These are phyloP conservation scores for Pyrocoelia pectoralis DNA, from an alignment of 2,888 invertebrate species.

Conservation along the genomic window DNA sequence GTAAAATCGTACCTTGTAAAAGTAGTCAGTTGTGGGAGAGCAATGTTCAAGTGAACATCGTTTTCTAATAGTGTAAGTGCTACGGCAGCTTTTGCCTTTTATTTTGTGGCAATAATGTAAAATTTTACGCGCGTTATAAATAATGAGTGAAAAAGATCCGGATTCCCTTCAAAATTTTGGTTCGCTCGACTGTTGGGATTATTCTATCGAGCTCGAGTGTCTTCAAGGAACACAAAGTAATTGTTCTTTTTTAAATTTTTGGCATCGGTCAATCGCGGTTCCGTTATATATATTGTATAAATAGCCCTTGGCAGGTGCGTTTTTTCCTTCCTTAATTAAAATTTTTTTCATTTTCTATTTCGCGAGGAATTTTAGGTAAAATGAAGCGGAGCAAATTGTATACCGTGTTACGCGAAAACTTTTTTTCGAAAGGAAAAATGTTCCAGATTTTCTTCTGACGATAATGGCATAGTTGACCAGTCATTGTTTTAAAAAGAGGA, in stretches of 20 bases:
- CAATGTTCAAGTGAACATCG: conserved; percentile 31
- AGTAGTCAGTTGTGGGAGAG: conserved; percentile 30
- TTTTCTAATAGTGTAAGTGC: background rate
- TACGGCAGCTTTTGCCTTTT: too few species aligned
- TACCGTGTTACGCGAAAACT: background rate
- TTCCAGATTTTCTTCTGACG: conserved; percentile 1
- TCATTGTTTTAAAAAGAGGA: conserved; percentile 24
- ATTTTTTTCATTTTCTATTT: background rate
- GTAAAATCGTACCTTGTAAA: conserved; percentile 22
- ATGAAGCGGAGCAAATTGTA: conserved; percentile 16
- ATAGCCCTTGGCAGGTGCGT: background rate
- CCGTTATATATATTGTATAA: background rate
- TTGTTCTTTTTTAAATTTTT: conserved; percentile 9
- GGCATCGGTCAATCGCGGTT: background rate
- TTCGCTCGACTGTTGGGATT: conserved; percentile 85
- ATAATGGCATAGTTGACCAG: conserved; percentile 22
- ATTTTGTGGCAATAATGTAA: background rate
- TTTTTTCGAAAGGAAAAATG: conserved; percentile 22
- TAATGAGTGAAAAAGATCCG: conserved; percentile 52
- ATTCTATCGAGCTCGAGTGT: conserved; percentile 83
- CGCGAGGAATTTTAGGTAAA: background rate
- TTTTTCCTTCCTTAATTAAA: too few species aligned
- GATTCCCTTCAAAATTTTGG: conserved; percentile 59
- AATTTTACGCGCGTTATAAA: conserved; percentile 15
- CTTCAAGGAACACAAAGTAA: conserved; percentile 79